Base-by-base conservation (phyloP, 1,140 invertebrate species). In the Scaptomyza pallida region DNA sequence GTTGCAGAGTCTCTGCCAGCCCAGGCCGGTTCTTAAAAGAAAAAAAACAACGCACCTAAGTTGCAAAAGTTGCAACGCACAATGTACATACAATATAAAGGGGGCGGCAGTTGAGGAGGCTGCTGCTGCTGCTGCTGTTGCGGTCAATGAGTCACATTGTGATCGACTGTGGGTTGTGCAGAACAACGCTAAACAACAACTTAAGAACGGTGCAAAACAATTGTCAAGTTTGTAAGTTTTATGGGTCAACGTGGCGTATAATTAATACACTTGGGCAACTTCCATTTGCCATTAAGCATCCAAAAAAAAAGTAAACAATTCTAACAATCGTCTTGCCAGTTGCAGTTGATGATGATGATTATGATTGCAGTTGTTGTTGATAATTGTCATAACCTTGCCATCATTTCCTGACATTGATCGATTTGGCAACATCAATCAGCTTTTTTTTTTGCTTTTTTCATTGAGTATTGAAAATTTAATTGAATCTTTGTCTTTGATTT, bases 331-430 rank as follows among this genome's bases (percentile, higher is more conserved):
- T 55, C 47, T 63, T 43, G 23, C 59, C 50, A 63, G 50, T 52
- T 81, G 78, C 76, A 75, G 47, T 63, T 68, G 45, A 43, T 41
- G 57, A 23, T 44, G 19, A 37, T 72, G 30, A 61, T 69, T 35
- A 52, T 62, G 76, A 74, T 59, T 63, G 44, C 51, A 55, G 26
- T 23, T 43, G 30, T 43, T 48, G 40, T 65, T 72, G 63, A 88
- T 86, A 86, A 86, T 86, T 88, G 78, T 72, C 74, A 60, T 75
- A 86, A 86, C 82, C 82, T 86, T 86, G 82, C 83, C 82, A 88
- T 82, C 82, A 75, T 88, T 86, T 86, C 83, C 82, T 86, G 82
- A 86, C 82, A 88, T 86, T 86, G 82, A 86, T 86, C 82, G 82
- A 86, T 86, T 82, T 86, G 82, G 47, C 71, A 80, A 64, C 68